These are phyloP conservation scores for Phortica magna DNA, from an alignment of 2,888 invertebrate genomes.

Conservation along the genomic window DNA sequence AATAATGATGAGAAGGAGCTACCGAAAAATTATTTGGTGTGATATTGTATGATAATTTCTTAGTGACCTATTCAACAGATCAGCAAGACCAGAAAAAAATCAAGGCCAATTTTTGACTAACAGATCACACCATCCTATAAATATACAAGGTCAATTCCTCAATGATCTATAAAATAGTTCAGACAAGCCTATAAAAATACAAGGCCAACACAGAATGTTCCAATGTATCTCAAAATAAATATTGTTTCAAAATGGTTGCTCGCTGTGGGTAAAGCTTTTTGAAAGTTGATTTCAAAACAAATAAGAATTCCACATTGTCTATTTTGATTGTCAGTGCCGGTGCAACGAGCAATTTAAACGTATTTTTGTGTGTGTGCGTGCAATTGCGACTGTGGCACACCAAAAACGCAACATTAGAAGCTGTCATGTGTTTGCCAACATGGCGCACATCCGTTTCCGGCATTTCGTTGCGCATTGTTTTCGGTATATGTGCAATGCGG, in stretches of 20 bases:
- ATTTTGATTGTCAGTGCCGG: background rate
- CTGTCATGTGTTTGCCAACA: constrained; percentile 19
- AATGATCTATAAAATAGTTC: too few species aligned
- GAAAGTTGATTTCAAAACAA: constrained; percentile 23
- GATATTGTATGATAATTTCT: too few species aligned
- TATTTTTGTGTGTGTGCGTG: constrained; percentile 35
- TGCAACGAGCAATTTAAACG: constrained; percentile 37
- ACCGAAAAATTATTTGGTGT: too few species aligned
- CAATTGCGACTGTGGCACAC: background rate
- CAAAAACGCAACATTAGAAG: background rate
- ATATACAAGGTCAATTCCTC: too few species aligned
- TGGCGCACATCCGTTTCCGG: constrained; percentile 12
- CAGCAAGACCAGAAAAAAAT: too few species aligned
- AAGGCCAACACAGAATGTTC: background rate
- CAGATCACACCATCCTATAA: too few species aligned
- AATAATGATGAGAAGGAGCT: too few species aligned
- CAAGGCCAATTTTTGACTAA: too few species aligned
- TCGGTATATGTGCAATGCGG: constrained; percentile 27
- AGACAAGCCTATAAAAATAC: too few species aligned
- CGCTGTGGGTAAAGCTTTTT: constrained; percentile 26
- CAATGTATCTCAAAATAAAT: background rate
- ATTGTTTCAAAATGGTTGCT: constrained; percentile 36
- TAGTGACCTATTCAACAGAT: too few species aligned
- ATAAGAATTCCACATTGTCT: background rate
- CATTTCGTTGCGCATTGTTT: background rate